Base-by-base conservation (phyloP, 1,140 invertebrate genomes). In the Lycorma delicatula region DNA sequence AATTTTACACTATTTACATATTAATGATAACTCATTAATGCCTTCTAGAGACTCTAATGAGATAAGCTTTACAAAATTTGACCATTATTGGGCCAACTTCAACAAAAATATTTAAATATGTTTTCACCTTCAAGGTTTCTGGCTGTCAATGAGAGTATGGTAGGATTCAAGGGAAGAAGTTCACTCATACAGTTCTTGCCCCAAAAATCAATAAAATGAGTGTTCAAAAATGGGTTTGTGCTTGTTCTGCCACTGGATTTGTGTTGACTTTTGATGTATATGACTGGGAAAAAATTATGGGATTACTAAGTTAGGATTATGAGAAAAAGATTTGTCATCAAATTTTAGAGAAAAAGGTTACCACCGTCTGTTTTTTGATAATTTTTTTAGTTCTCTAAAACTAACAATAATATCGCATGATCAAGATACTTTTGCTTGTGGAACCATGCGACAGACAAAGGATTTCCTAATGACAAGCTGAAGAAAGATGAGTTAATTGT, bases 201-300 rank as follows among this genome's bases (percentile, higher is more conserved):
- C 7, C 29, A 67, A 44, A 70, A 71, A 55, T 66, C 66, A 1
- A 65, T 64, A 22, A 70, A 72, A 60, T 29, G 65, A 52, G 69
- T 69, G 9, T 68, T 69, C 29, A 71, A 70, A 62, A 56, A 2
- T 71, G 69, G 68, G 49, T 59, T 13, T 28, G 63, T 18, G 59
- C 63, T 46, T 64, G 69, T 61, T 38, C 66, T 53, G 31, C 55
- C 27, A 64, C 61, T 38, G 64, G 67, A 25, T 68, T 60, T 56
- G 59, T 54, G 13, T 63, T 65, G 55, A 58, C 66, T 52, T 54
- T 65, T 22, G 58, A 68, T 22, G 54, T 69, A 16, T 68, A 68
- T 48, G 36, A 47, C 36, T 65, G 66, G 26, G 65, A 62, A 61
- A 60, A 63, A 28, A n/a, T 13, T 26, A 47, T 5, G n/a, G 31